Evolutionary conservation across 2,113 vertebrate species (phyloP), one percentile per base, ranked within the genome.

Genomic region (Albula glossodonta): DNA sequence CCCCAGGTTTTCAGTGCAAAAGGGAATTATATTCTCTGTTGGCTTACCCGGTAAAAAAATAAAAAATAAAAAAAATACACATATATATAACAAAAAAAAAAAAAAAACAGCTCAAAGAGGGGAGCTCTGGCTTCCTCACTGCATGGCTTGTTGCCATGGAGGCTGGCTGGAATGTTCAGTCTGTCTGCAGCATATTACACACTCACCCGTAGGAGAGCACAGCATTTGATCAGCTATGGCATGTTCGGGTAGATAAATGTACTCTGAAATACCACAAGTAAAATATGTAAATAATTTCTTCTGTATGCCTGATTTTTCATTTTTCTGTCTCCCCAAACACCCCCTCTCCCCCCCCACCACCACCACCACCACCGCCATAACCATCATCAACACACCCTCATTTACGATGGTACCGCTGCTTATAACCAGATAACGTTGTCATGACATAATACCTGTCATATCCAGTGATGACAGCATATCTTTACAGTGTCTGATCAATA

Each of bases 91-190:
- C 31, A 41, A 41, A 41, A 41, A 41, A 74, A 31, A 7, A 1
- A 74, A 8, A 22, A 9, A 74, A 74, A 8, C n/a, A 31, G 8
- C 31, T 74, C 70, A 31, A n/a, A 17, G n/a, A 22, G 1, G 10
- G 22, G 22, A 25, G n/a, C 31, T 31, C n/a, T 74, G 70, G 22
- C 70, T 22, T 88, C 88, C 84, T 87, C 88, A 90, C 92, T 87
- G 91, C 90, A 86, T 88, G 88, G 94, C 91, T 93, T 89, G 92
- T 94, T 95, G 95, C 93, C 93, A 94, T 95, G 94, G 94, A 92
- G 91, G 88, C 92, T 93, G 90, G 91, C 89, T 89, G 88, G 88
- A 93, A 92, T 92, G 90, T 90, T 93, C 92, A 90, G 88, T 94
- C 89, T 87, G 88, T 86, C 80, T 88, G 88, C 88, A 88, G 90